Base-by-base conservation (phyloP, 2,888 invertebrate species). In the Busseola fusca region DNA sequence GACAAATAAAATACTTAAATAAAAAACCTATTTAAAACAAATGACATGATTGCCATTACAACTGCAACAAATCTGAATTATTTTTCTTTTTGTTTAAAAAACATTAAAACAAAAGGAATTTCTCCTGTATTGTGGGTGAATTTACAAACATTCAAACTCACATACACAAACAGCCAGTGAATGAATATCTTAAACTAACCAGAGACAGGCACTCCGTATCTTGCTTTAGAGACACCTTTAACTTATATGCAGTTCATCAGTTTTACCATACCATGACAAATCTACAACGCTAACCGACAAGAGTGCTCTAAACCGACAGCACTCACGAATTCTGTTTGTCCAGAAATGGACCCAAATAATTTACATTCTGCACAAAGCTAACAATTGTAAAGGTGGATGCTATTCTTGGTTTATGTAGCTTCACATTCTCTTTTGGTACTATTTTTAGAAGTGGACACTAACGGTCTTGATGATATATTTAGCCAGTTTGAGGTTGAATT, bases 291-390 rank as follows among this genome's bases (percentile, higher is more conserved):
- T 40, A 21, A 25, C 60, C 40, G 25, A 40, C 40, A 34, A 34
- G 25, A 58, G 18, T 12, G 45, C 37, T 65, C 16, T n/a, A 34
- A 64, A 52, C 60, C 34, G 18, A 45, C 42, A 45, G 18, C 37
- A n/a, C 65, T 74, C 40, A 57, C 10, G 18, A 48, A 76, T 74
- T 79, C 73, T 40, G 66, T 74, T 48, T 63, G 57, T n/a, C 50
- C 64, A 65, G 40, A 30, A 79, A 65, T 65, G 50, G 42, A 52
- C 40, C 14, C 1, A 54, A 65, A 59, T 78, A n/a, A 78, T 72
- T n/a, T 16, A 60, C 27, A 45, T 37, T 52, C n/a, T 18, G 54
- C 34, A 25, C 7, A 1, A 57, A 27, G 18, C 10, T 1, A 52
- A 57, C 57, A 62, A 62, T 62, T 25, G 34, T 14, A 25, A 63